Evolutionary conservation across 1,140 invertebrate species (phyloP), one percentile per base, ranked within the genome.

Genomic region (Caenorhabditis briggsae): DNA sequence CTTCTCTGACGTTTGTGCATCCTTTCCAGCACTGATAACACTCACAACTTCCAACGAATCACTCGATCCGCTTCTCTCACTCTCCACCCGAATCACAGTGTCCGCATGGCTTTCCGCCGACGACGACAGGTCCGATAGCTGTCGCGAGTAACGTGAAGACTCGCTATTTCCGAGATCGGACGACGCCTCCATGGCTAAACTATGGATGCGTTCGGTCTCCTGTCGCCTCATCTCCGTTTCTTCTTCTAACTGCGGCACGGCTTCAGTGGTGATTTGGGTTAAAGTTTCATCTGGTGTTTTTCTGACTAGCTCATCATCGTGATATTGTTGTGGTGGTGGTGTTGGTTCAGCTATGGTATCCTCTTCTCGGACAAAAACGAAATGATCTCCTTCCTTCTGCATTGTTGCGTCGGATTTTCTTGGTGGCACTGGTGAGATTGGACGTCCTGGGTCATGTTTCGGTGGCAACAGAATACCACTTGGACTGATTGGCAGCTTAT

Each of bases 351-450:
- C 65, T 23, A 86, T n/a, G 12, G 41, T 56, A 20, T 59, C 59
- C 33, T 83, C 86, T 83, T 83, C 86, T 61, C 50, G 59, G 18
- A 87, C 86, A 84, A 88, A 85, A 11, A 70, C 83, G 46, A 85
- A 85, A 33, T 55, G 23, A 50, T 59, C 64, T 53, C 74, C 88
- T 58, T 84, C 88, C 20, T 88, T 65, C 18, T 88, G 50, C 23
- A 83, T 65, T 50, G 55, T 43, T 58, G 20, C 55, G 43, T 87
- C 64, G 41, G 41, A 20, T 56, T 56, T 82, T 70, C 86, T 74
- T 20, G 88, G 88, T 53, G 88, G 88, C n/a, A 88, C 82, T 20
- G 88, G 88, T 8, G 88, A 88, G 16, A 88, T 82, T 43, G 88
- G 88, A 33, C 88, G 61, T 43, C 83, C 88, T 46, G 83, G 86